Conservation (phyloP, 1,140 invertebrate species). For the Centruroides sculpturatus region DNA sequence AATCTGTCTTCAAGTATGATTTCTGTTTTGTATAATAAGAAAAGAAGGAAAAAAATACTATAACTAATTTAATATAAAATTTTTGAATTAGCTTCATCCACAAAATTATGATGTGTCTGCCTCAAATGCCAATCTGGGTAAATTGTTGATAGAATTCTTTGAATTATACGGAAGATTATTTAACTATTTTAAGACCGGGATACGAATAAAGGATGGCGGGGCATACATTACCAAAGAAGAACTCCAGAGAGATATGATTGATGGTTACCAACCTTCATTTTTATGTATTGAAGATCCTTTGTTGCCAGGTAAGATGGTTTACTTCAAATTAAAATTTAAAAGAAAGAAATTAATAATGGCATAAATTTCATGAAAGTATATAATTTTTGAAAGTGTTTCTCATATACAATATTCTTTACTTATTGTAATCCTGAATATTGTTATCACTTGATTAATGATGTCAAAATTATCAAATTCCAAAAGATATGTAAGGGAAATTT, state of each 20-base stretch:
- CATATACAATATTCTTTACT: no score
- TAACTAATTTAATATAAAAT: background rate
- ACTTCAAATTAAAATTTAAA: no score
- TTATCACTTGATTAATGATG: no score
- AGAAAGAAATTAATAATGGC: no score
- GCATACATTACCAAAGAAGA: constrained; percentile 90
- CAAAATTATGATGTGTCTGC: constrained; percentile 39
- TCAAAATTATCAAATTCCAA: no score
- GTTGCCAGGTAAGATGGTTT: constrained; percentile 44
- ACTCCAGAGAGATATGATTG: constrained; percentile 77
- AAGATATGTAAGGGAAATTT: no score
- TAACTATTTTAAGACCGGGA: constrained; percentile 90
- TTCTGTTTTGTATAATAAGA: no score
- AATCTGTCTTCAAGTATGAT: no score
- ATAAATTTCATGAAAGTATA: no score
- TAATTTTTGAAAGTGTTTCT: no score
- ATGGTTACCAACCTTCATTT: constrained; percentile 79
- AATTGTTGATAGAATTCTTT: constrained; percentile 92
- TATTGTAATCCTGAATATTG: no score
- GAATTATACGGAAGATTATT: constrained; percentile 93
- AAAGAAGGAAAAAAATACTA: no score
- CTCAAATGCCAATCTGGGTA: constrained; percentile 64
- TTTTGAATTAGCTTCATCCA: constrained; percentile 47
- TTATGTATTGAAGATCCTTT: constrained; percentile 97
- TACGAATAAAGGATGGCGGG: constrained; percentile 85